Evolutionary conservation across 2,113 vertebrate species (phyloP), one percentile per base, ranked within the genome.

Genomic region (Scopus umbretta): DNA sequence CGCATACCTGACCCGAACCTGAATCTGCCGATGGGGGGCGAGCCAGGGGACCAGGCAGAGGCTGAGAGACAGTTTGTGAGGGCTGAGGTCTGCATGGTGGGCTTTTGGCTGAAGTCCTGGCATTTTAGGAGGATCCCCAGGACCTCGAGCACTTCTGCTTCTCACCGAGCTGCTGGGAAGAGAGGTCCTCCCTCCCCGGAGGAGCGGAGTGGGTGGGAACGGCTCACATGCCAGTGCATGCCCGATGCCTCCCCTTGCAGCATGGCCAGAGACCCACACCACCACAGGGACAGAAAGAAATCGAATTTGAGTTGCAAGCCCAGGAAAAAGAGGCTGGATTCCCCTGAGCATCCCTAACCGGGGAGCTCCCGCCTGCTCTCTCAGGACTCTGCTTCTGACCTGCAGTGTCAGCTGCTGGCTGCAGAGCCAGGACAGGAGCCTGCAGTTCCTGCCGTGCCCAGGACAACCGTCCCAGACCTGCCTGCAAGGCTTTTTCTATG

Each of bases 1-100:
- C 94, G 0, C 98, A 98, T 63, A 98, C 98, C 86, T 98, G 98
- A 98, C 56, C 78, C 13, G 0, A 10, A 15, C 47, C 56, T 6
- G 3, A 29, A 56, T 17, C 43, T 4, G 2, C 9, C 1, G 1
- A 0, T 4, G 45, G 79, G 52, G 36, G 36, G 55, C 29, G 17
- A 88, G 67, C 89, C 4, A 0, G 47, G 53, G 80, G 42, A 50
- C 29, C 47, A 11, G 92, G 49, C 58, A 7, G 92, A 12, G 68
- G 61, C 26, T 27, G 78, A 88, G 74, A 58, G 30, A 19, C 0
- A 2, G 22, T 12, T 15, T 52, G 61, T 5, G 0, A 40, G 59
- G 80, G 38, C 68, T 5, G 15, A 78, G 59, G 11, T 58, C 75
- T 8, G 1, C 0, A 4, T 0, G 5, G 18, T 0, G 1, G 58